Percentiles rank a stretch among this genome's conserved stretches.
These are phyloP conservation scores for Bruchidius siliquastri DNA, from an alignment of 2,888 invertebrate genomes.

Conservation along the genomic window DNA sequence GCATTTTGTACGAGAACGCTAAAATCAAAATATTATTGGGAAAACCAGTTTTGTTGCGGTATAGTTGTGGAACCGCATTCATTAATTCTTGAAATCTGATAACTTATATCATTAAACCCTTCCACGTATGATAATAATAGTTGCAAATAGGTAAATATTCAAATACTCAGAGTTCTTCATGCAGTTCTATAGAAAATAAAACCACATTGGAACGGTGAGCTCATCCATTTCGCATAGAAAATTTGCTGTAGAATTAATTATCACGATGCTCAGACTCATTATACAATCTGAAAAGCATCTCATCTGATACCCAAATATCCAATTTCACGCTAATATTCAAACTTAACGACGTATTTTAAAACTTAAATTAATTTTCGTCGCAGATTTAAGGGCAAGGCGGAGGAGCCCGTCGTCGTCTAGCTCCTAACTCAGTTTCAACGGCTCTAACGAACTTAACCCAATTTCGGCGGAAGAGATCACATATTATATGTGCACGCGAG, in stretches of 20 bases:
- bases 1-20: too few relatives aligned
- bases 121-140: too few relatives aligned
- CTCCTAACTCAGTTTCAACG: neutral
- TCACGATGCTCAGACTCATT: neutral
- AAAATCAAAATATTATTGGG: too few relatives aligned
- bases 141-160: too few relatives aligned
- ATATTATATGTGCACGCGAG: neutral
- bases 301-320: neutral
- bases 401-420: neutral
- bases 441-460: neutral
- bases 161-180: too few relatives aligned
- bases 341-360: neutral
- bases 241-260: neutral
- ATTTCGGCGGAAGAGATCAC: neutral
- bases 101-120: too few relatives aligned
- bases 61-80: too few relatives aligned
- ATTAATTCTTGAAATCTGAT: too few relatives aligned
- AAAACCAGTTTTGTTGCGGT: too few relatives aligned
- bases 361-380: neutral
- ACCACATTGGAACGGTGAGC: too few relatives aligned
- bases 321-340: neutral
- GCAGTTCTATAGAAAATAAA: too few relatives aligned
- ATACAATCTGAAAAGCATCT: neutral
- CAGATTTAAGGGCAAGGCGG: neutral
- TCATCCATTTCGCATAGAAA: too few relatives aligned